Conservation (phyloP, 2,113 vertebrate genomes). For the Austrofundulus limnaeus region DNA sequence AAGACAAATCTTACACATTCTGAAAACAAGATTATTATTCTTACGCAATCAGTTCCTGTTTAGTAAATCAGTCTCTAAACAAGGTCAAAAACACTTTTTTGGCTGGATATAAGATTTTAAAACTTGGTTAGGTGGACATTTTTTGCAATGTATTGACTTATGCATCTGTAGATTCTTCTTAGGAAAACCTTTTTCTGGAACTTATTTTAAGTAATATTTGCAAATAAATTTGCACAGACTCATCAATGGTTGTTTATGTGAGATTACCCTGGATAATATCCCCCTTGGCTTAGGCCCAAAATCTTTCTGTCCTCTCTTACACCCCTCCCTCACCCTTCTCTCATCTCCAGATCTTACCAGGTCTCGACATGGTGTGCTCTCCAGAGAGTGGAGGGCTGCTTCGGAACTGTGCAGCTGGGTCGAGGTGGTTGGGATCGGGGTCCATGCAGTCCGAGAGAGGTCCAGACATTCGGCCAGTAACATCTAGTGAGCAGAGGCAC, state of each 20-base stretch:
- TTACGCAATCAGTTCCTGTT: too few relatives aligned
- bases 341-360: slow-evolving; percentile 61
- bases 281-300: slow-evolving; percentile 63
- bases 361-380: slow-evolving; percentile 61
- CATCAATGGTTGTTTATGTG: slow-evolving; percentile 4
- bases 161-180: neutral
- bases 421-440: slow-evolving; percentile 44
- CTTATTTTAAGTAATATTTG: neutral
- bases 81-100: too few relatives aligned
- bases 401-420: slow-evolving; percentile 43
- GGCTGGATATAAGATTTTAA: too few relatives aligned
- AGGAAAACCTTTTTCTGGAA: neutral
- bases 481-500: slow-evolving; percentile 62
- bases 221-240: neutral
- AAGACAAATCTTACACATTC: too few relatives aligned
- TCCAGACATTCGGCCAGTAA: slow-evolving; percentile 57
- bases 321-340: slow-evolving; percentile 10
- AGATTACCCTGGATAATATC: slow-evolving; percentile 44
- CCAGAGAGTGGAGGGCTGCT: slow-evolving; percentile 44
- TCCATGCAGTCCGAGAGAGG: slow-evolving; percentile 53
- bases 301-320: slow-evolving; percentile 34
- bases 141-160: too few relatives aligned
- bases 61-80: too few relatives aligned
- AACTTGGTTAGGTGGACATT: too few relatives aligned
- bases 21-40: too few relatives aligned